Base-by-base conservation (phyloP, 2,888 invertebrate genomes). In the Zele albiditarsus region DNA sequence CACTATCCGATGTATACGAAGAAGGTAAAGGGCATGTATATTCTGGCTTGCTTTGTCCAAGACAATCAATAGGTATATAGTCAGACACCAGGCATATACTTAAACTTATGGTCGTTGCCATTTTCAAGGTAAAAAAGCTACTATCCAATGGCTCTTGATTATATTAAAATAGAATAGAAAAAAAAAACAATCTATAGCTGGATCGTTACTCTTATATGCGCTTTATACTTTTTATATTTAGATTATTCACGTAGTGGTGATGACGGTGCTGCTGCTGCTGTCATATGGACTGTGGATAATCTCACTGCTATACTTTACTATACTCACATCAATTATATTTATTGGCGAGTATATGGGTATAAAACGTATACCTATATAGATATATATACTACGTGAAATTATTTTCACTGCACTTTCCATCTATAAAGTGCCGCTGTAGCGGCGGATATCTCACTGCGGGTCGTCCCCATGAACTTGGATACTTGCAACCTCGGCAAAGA, bases 1-100 rank as follows among this genome's bases (percentile, higher is more conserved):
- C 23, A 68, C 71, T 12, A 38, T 38, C 38, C 0, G 38, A 70
- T 74, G 74, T 73, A 70, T 71, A 70, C 63, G 60, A 69, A 66
- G 77, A 77, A 77, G 78, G 78, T 77, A 79, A 77, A 79, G 77
- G 78, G 77, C 75, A 77, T 63, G 67, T 76, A 76, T 20, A 25
- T 74, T 53, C 62, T 66, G 57, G 58, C 33, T 70, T 70, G 38
- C 38, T 38, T 38, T 73, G 73, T 63, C 71, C 58, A 33, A 57
- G 23, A 60, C 33, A 14, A 71, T 62, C 28, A 31, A 62, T 62
- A 14, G 28, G 16, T 31, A 20, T 38, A 28, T 4, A 38, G 3
- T 20, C 16, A 65, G 5, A 10, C 14, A n/a, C n/a, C n/a, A 16
- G 38, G 23, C 10, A 23, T 66, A 66, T 20, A 66, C 1, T 66